Percentiles rank a stretch among this genome's conserved stretches.
Evolutionary conservation across 2,113 vertebrate species (phyloP).

Genomic region (Corapipo altera): DNA sequence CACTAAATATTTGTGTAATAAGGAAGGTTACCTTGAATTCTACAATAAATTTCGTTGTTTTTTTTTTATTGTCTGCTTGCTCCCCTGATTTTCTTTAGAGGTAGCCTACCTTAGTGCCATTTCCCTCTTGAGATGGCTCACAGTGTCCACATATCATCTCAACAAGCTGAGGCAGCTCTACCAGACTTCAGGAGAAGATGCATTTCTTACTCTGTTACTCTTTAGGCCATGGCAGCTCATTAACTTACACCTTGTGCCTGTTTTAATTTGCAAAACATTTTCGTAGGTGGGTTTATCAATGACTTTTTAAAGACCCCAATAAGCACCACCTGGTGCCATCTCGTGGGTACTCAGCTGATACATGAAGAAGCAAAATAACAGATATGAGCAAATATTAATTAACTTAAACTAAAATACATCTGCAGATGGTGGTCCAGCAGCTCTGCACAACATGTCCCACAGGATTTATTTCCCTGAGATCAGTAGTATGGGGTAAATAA

Average conservation of each 20-base stretch:
- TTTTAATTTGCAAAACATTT: not conserved
- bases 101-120: not conserved
- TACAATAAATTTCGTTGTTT: too few species aligned
- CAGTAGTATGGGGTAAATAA: not conserved
- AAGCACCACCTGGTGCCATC: not conserved
- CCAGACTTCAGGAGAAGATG: not conserved
- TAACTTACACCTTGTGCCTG: not conserved
- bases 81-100: not conserved
- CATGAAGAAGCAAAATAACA: not conserved
- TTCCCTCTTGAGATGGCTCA: not conserved
- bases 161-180: not conserved
- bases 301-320: not conserved
- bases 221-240: not conserved
- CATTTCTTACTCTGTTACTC: not conserved
- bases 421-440: not conserved
- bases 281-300: not conserved
- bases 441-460: not conserved
- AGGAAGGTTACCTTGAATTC: not conserved
- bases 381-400: not conserved
- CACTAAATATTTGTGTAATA: not conserved
- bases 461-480: not conserved
- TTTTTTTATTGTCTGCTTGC: not conserved
- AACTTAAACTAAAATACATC: not conserved
- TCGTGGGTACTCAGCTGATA: not conserved
- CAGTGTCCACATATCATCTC: accelerated